Percentiles rank a stretch among this genome's conserved stretches.
These are phyloP conservation scores for Mirza zaza DNA, from an alignment of 2,113 vertebrate genomes.

Conservation along the genomic window DNA sequence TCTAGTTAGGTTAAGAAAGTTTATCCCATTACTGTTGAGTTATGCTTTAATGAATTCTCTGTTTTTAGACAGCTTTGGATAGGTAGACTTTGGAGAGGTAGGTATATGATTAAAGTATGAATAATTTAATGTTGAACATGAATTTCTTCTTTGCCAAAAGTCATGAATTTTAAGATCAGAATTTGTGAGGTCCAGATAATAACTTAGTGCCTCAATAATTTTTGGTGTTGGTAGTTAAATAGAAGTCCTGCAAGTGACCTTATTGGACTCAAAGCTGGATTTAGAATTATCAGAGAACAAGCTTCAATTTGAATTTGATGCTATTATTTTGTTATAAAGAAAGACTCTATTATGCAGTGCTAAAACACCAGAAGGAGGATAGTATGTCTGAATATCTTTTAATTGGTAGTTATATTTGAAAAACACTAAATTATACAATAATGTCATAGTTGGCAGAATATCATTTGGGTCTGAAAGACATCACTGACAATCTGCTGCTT, in stretches of 20 bases:
- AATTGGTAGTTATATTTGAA: constrained; percentile 81
- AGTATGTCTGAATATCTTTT: constrained; percentile 70
- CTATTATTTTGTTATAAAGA: constrained; percentile 52
- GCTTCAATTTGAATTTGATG: constrained; percentile 71
- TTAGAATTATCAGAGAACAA: constrained; percentile 65
- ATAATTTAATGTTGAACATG: constrained; percentile 12
- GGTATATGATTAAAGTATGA: not conserved
- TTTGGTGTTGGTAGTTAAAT: constrained; percentile 12
- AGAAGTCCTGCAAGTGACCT: constrained; percentile 26
- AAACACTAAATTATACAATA: constrained; percentile 77
- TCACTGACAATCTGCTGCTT: constrained; percentile 65
- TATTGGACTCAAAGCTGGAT: constrained; percentile 24
- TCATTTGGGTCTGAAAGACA: constrained; percentile 62
- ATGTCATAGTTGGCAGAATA: constrained; percentile 70
- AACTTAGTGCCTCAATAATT: constrained; percentile 6
- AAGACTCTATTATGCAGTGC: constrained; percentile 73
- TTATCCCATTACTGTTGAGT: not conserved
- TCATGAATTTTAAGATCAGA: constrained; percentile 26
- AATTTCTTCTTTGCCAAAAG: constrained; percentile 14
- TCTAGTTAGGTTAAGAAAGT: constrained; percentile 21
- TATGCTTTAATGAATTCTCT: not conserved
- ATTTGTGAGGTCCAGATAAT: not conserved
- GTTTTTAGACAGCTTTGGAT: constrained; percentile 6
- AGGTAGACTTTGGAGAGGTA: not conserved
- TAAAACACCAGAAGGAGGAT: constrained; percentile 70